phyloP scores from a whole-genome alignment of 2,113 vertebrate genomes.

The Sylvilagus bachmani region DNA sequence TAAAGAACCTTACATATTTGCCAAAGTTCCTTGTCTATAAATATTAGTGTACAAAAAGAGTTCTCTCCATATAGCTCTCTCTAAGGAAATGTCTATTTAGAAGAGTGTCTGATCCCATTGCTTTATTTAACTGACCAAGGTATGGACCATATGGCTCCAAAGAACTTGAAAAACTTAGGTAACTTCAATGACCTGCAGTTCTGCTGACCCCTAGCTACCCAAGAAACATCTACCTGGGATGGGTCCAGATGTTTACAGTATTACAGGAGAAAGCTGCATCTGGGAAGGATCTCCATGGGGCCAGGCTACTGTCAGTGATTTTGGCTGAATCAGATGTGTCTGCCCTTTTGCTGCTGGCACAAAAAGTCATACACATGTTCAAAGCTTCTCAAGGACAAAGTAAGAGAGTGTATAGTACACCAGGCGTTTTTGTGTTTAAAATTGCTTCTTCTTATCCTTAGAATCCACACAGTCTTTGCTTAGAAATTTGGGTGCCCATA shows the following conservation, averaged over 20 bases:
- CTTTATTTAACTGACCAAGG: constrained; percentile 57
- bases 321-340: constrained; percentile 77
- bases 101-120: constrained; percentile 55
- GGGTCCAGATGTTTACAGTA: constrained; percentile 59
- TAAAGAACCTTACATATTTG: constrained; percentile 8
- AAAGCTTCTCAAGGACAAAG: constrained; percentile 74
- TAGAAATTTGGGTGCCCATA: constrained; percentile 3
- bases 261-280: constrained; percentile 62
- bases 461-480: not conserved
- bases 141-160: constrained; percentile 43
- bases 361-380: constrained; percentile 67
- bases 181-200: constrained; percentile 61
- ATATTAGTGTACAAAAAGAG: constrained; percentile 6
- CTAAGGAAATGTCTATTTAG: constrained; percentile 12
- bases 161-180: constrained; percentile 63
- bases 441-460: not conserved
- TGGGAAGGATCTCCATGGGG: constrained; percentile 75
- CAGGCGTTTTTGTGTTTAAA: not conserved
- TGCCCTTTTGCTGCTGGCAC: constrained; percentile 53
- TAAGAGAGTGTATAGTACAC: not conserved
- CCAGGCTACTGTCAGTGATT: constrained; percentile 80
- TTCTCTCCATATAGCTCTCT: not conserved
- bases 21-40: constrained; percentile 7
- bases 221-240: constrained; percentile 70
- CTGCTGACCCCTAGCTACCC: constrained; percentile 42